phyloP scores from a whole-genome alignment of 1,140 invertebrate species.

The Brachystomella parvula region DNA sequence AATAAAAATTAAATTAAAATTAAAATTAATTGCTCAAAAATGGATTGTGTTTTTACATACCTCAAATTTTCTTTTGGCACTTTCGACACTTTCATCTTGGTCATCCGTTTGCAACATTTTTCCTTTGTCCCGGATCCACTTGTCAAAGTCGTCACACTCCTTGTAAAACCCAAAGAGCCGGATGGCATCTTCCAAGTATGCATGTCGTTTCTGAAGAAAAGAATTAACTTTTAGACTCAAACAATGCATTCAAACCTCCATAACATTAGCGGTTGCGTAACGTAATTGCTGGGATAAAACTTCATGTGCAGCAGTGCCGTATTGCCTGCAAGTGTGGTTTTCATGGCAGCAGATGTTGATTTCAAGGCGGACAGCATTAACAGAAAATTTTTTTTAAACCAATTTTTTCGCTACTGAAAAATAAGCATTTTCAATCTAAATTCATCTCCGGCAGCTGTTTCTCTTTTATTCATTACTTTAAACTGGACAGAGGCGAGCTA shows the following conservation, averaged over 20 bases:
- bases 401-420: too few species aligned
- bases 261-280: constrained; percentile 11
- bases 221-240: constrained; percentile 1
- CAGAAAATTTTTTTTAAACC: too few species aligned
- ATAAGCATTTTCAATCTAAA: too few species aligned
- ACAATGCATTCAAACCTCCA: not conserved
- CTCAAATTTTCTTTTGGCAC: constrained; percentile 89
- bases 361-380: too few species aligned
- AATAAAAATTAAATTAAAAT: constrained; percentile 22
- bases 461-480: too few species aligned
- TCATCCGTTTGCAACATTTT: constrained; percentile 77
- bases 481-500: too few species aligned
- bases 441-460: too few species aligned
- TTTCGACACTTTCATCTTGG: constrained; percentile 79
- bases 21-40: not conserved
- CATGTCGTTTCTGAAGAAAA: constrained; percentile 54
- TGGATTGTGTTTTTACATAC: constrained; percentile 42
- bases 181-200: constrained; percentile 83
- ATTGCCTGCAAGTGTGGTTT: too few species aligned
- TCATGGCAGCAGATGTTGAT: too few species aligned
- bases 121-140: constrained; percentile 94
- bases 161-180: constrained; percentile 86
- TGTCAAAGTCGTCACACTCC: constrained; percentile 97
- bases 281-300: constrained; percentile 1
- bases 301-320: too few species aligned